Conservation (phyloP, 2,888 invertebrate species). For the Copidosoma aretas region DNA sequence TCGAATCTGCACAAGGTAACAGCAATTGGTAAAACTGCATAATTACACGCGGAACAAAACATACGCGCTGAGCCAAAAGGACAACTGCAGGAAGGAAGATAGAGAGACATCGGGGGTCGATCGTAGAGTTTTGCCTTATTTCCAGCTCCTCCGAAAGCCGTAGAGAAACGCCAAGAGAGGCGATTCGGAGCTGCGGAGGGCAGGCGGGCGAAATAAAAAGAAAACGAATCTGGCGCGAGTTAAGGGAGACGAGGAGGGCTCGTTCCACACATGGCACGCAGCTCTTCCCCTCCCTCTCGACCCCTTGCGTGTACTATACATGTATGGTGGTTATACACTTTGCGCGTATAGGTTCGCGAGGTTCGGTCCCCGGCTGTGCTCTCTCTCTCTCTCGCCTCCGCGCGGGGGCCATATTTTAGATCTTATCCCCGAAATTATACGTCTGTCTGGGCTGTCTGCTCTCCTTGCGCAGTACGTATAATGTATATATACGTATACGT, state of each 20-base stretch:
- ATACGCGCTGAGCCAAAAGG: too few species aligned
- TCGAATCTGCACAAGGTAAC: too few species aligned
- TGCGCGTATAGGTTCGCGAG: constrained; percentile 14
- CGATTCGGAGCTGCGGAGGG: not conserved
- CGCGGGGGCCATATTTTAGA: constrained; percentile 56
- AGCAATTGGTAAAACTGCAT: too few species aligned
- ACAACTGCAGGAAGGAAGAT: not conserved
- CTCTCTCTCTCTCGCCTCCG: constrained; percentile 42
- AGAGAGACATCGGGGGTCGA: not conserved
- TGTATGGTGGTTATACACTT: too few species aligned
- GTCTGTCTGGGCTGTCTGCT: constrained; percentile 57
- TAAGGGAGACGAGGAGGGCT: constrained; percentile 30
- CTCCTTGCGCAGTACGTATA: constrained; percentile 11
- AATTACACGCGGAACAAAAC: too few species aligned
- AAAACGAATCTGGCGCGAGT: constrained; percentile 5
- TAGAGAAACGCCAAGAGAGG: constrained; percentile 9
- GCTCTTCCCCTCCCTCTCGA: constrained; percentile 31
- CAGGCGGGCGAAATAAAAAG: constrained; percentile 5
- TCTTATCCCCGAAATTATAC: constrained; percentile 61
- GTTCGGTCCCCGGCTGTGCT: constrained; percentile 58
- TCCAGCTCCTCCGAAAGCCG: constrained; percentile 6
- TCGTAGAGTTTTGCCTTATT: constrained; percentile 15
- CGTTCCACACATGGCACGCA: constrained; percentile 55
- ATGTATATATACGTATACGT: not conserved
- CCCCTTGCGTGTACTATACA: constrained; percentile 40